A percentile compares a stretch with the other conserved stretches of the same genome.
These are phyloP conservation scores for Gonatopus flavifemur DNA, from an alignment of 1,140 invertebrate genomes.

Conservation along the genomic window DNA sequence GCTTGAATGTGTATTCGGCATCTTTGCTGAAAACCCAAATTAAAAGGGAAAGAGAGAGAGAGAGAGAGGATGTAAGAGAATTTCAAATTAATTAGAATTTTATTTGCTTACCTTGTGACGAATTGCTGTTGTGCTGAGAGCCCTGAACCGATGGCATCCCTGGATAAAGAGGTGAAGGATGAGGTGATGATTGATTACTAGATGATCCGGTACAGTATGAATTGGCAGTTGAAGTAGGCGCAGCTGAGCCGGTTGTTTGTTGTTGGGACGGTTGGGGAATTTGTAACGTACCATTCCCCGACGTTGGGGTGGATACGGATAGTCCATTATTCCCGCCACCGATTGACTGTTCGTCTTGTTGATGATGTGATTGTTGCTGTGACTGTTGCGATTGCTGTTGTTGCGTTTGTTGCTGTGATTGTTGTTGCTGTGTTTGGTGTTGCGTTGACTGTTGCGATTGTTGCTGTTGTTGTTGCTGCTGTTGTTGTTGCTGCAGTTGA, in stretches of 20 bases:
- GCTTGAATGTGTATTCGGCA: no score
- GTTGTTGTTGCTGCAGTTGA: constrained; percentile 34
- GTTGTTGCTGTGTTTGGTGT: constrained; percentile 14
- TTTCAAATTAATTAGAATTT: constrained; percentile 18
- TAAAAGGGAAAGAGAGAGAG: neutral
- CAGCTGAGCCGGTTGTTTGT: no score
- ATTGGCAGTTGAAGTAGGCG: constrained; percentile 44
- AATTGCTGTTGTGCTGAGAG: constrained; percentile 45
- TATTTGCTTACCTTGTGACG: constrained; percentile 47
- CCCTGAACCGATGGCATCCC: constrained; percentile 49
- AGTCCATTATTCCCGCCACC: no score
- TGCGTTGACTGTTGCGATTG: constrained; percentile 23
- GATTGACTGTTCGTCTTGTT: no score
- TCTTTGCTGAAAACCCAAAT: neutral
- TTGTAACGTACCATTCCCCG: no score
- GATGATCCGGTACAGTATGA: constrained; percentile 46
- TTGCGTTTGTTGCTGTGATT: neutral
- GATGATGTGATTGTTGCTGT: constrained; percentile 29
- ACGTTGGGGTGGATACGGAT: no score
- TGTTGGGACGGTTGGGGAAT: no score
- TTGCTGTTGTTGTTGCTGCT: constrained; percentile 31
- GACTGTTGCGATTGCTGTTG: constrained; percentile 39
- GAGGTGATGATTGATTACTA: constrained; percentile 59
- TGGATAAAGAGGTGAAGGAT: constrained; percentile 55
- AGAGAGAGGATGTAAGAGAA: no score